A percentile compares a stretch with the other conserved stretches of the same genome.
These are phyloP conservation scores for Aurelia aurita complex sp. Pacific DNA, from an alignment of 30 jellyfish, hydroid and myxozoan genomes.

Conservation along the genomic window DNA sequence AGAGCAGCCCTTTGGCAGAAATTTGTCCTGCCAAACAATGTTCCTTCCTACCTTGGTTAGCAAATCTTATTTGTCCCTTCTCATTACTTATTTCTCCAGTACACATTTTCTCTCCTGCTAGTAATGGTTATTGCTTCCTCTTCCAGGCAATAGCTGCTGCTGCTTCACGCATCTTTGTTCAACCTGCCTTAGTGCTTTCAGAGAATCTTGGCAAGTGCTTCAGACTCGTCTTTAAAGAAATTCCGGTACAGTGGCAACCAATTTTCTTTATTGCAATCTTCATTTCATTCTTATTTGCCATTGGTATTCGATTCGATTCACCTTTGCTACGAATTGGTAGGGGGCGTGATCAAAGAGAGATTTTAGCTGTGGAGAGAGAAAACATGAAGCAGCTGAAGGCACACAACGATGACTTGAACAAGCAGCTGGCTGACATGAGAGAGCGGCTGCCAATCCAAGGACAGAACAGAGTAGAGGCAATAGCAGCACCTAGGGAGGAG, in stretches of 20 bases:
- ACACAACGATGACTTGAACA: background rate
- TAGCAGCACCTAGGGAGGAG: too few relatives aligned
- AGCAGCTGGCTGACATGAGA: background rate
- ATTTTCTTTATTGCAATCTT: slow-evolving; percentile 38
- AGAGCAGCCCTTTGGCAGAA: too few relatives aligned
- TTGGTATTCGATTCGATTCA: slow-evolving; percentile 66
- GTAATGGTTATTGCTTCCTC: background rate
- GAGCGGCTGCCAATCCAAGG: background rate
- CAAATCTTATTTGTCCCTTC: too few relatives aligned
- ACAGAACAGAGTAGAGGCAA: background rate
- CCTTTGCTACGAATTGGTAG: slow-evolving; percentile 68
- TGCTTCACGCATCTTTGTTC: slow-evolving; percentile 55
- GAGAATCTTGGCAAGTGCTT: slow-evolving; percentile 71
- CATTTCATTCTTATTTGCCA: slow-evolving; percentile 13
- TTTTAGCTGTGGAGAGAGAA: slow-evolving; percentile 1
- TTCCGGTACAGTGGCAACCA: slow-evolving; percentile 88
- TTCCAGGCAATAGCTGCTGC: slow-evolving; percentile 76
- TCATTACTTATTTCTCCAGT: too few relatives aligned
- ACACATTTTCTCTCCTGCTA: too few relatives aligned
- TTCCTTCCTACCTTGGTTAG: too few relatives aligned
- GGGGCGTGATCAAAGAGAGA: background rate
- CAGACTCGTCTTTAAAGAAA: slow-evolving; percentile 60
- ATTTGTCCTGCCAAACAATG: too few relatives aligned
- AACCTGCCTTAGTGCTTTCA: slow-evolving; percentile 54
- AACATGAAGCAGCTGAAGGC: background rate